phyloP scores from a whole-genome alignment of 1,140 invertebrate species.

The Cotesia typhae region DNA sequence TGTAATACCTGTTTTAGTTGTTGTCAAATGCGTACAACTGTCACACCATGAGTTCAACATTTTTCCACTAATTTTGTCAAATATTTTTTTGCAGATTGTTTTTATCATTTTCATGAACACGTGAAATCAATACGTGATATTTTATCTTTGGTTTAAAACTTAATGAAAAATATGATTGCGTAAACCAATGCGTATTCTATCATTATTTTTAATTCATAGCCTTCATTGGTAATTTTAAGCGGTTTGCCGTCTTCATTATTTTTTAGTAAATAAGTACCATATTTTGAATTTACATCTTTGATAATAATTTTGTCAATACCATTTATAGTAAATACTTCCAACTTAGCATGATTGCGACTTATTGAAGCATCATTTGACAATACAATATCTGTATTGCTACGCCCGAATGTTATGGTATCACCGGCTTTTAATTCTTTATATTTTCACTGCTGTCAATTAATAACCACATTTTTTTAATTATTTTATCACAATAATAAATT shows the following conservation, averaged over 20 bases:
- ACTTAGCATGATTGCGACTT: constrained; percentile 46
- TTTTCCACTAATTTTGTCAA: constrained; percentile 18
- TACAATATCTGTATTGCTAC: constrained; percentile 41
- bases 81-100: constrained; percentile 16
- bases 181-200: constrained; percentile 45
- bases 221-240: constrained; percentile 27
- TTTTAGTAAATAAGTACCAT: constrained; percentile 41
- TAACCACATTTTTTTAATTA: constrained; percentile 3
- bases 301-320: constrained; percentile 23
- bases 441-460: neutral
- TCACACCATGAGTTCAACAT: constrained; percentile 5
- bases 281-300: constrained; percentile 45
- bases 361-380: constrained; percentile 47
- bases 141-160: constrained; percentile 22
- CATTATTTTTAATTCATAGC: constrained; percentile 28
- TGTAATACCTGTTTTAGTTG: constrained; percentile 23
- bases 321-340: constrained; percentile 30
- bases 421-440: neutral
- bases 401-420: constrained; percentile 35
- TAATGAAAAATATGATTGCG: constrained; percentile 39
- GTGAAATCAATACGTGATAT: constrained; percentile 8
- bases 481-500: too few relatives aligned
- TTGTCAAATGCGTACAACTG: constrained; percentile 30
- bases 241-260: neutral
- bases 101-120: constrained; percentile 21